Evolutionary conservation across 2,797 vertebrate species (phyloP), one percentile per base, ranked within the genome.

Genomic region (Denticeps clupeoides): DNA sequence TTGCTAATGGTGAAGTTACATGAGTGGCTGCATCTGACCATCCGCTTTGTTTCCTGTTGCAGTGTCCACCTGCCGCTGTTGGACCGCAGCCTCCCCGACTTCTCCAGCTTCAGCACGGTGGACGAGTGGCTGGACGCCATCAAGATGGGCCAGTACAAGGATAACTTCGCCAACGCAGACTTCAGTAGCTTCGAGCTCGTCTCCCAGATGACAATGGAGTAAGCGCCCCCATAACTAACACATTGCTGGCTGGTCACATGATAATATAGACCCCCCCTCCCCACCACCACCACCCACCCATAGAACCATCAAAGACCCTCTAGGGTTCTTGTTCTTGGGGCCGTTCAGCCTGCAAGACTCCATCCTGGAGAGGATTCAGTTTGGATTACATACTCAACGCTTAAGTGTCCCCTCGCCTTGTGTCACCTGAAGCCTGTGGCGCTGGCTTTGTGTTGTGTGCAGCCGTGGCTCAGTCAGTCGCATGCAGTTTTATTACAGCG

Each of bases 141-240:
- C n/a, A n/a, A n/a, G n/a, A n/a, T n/a, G n/a, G n/a, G n/a, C n/a
- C n/a, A n/a, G n/a, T n/a, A n/a, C n/a, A n/a, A n/a, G n/a, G n/a
- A n/a, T n/a, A n/a, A n/a, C n/a, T n/a, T n/a, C n/a, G 79, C 89
- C 84, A 90, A 56, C 5, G 84, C 88, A 1, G 88, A 92, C 67
- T 95, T 95, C 67, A 80, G 84, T 48, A 89, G 86, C 62, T 98
- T 98, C 49, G 93, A 98, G 1, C 74, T 91, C n/a, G 93, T 98
- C 55, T 97, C 94, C 27, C 93, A 96, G 78, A 97, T 99, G 93
- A 94, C 90, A 53, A 92, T 96, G 89, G 94, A 98, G 94, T 98
- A 85, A 97, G 94, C 81, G 24, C 3, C 43, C 26, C 13, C 11
- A n/a, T n/a, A n/a, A n/a, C n/a, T n/a, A n/a, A n/a, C n/a, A n/a